These are phyloP conservation scores for Otolemur garnettii DNA, from an alignment of 2,113 vertebrate genomes.

Conservation along the genomic window DNA sequence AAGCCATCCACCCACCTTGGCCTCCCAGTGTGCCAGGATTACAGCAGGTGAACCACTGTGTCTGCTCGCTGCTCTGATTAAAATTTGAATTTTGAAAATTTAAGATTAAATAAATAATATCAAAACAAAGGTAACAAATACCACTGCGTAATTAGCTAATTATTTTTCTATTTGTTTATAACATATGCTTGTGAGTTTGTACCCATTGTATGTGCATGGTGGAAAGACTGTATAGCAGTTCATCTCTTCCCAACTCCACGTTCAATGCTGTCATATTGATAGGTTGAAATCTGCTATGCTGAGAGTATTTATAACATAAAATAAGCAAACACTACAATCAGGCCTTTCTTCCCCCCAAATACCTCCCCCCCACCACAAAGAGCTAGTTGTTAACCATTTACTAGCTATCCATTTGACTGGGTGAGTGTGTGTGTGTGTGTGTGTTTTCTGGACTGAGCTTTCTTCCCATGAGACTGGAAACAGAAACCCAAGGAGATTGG, in stretches of 20 bases:
- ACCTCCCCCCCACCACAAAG: neutral
- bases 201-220: fast-evolving
- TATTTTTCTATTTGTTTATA: neutral
- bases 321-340: neutral
- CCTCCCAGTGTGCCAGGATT: too few relatives aligned
- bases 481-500: neutral
- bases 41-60: too few relatives aligned
- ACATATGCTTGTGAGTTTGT: neutral
- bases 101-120: neutral
- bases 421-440: too few relatives aligned
- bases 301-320: neutral
- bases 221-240: fast-evolving
- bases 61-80: neutral
- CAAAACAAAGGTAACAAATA: neutral
- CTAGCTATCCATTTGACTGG: neutral
- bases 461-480: neutral
- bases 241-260: neutral
- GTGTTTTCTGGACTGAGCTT: neutral
- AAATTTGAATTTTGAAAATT: slow-evolving; percentile 20
- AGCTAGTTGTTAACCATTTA: neutral
- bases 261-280: neutral
- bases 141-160: neutral
- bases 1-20: too few relatives aligned
- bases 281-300: neutral
- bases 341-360: neutral